phyloP scores from a whole-genome alignment of 2,797 vertebrate genomes.

The Trematomus bernacchii region DNA sequence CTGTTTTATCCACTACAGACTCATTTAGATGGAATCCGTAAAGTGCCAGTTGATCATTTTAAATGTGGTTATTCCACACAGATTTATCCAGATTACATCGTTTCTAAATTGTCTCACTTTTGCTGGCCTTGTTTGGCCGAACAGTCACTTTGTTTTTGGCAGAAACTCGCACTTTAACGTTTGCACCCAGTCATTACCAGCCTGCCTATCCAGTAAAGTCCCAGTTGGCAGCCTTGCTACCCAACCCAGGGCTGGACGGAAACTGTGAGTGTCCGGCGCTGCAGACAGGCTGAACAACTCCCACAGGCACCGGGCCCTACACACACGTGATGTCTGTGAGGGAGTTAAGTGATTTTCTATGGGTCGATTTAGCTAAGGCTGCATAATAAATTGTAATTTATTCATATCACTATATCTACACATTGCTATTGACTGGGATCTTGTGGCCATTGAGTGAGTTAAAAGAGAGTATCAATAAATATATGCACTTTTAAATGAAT shows the following conservation, averaged over 20 bases:
- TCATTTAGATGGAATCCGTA: neutral
- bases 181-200: conserved; percentile 53
- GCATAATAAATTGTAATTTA: too few relatives aligned
- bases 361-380: too few relatives aligned
- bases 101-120: neutral
- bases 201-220: conserved; percentile 12
- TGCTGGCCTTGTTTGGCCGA: neutral
- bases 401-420: too few relatives aligned
- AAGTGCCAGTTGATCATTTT: neutral
- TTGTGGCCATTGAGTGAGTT: too few relatives aligned
- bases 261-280: conserved; percentile 45
- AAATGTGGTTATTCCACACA: neutral
- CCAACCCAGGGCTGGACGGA: conserved; percentile 45
- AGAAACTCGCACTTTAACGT: conserved; percentile 6
- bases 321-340: conserved; percentile 14
- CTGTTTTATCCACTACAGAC: neutral
- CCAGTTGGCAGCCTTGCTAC: conserved; percentile 15
- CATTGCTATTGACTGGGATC: too few relatives aligned
- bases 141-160: neutral
- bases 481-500: too few relatives aligned
- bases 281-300: conserved; percentile 23
- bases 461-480: too few relatives aligned
- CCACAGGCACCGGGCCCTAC: conserved; percentile 13
- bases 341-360: conserved; percentile 12
- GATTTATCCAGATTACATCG: neutral